Evolutionary conservation across 2,888 invertebrate genomes (phyloP).

Genomic region (Himalopsyche kuldschensis): DNA sequence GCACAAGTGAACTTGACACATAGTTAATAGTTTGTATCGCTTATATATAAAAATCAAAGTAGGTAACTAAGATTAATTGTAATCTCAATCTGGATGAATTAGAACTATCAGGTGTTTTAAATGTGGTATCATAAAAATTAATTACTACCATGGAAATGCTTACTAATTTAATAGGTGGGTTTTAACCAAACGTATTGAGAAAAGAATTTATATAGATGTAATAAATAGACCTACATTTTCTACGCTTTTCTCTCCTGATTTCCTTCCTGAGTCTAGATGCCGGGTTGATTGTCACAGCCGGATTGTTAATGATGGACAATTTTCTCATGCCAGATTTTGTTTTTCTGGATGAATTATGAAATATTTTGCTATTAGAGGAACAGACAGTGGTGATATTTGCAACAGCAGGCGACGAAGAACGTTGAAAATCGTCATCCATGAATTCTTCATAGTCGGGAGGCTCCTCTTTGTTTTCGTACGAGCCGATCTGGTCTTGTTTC

Average conservation of each 20-base stretch:
- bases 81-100: too few relatives aligned
- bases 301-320: slow-evolving; percentile 18
- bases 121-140: too few relatives aligned
- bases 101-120: too few relatives aligned
- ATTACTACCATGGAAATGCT: too few relatives aligned
- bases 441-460: slow-evolving; percentile 12
- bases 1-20: too few relatives aligned
- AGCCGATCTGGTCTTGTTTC: slow-evolving; percentile 1
- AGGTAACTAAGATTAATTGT: too few relatives aligned
- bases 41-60: too few relatives aligned
- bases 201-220: too few relatives aligned
- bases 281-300: slow-evolving; percentile 20
- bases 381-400: neutral
- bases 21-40: too few relatives aligned
- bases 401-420: slow-evolving; percentile 5
- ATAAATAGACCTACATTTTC: slow-evolving; percentile 6
- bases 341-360: neutral
- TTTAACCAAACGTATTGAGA: too few relatives aligned
- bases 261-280: neutral
- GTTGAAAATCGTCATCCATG: slow-evolving; percentile 25
- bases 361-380: neutral
- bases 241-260: neutral
- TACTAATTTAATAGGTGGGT: too few relatives aligned
- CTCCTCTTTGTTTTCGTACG: slow-evolving; percentile 15
- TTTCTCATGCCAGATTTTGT: neutral